phyloP scores from a whole-genome alignment of 30 jellyfish, hydroid and myxozoan genomes.

The Chrysaora quinquecirrha region DNA sequence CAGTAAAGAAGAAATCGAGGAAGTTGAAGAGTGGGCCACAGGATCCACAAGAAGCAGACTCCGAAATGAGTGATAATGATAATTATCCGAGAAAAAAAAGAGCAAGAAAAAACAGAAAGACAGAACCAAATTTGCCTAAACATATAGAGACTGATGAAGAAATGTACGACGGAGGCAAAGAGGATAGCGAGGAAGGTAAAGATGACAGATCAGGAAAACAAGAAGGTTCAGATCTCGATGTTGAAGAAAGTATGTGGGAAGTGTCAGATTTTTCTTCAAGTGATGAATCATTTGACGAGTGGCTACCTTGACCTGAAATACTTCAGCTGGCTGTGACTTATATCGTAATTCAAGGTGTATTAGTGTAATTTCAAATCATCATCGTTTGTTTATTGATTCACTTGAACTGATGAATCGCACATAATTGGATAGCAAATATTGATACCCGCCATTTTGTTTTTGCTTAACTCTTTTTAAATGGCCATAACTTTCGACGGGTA shows the following conservation, averaged over 20 bases:
- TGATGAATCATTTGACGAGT: neutral
- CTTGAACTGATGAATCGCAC: no score
- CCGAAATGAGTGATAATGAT: constrained; percentile 20
- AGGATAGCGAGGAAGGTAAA: neutral
- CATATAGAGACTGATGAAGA: constrained; percentile 7
- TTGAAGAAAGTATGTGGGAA: constrained; percentile 16
- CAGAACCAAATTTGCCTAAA: neutral
- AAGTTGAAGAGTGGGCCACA: no score
- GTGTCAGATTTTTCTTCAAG: no score
- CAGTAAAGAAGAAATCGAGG: constrained; percentile 4
- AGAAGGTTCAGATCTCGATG: neutral
- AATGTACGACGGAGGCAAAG: constrained; percentile 3
- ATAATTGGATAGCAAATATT: no score
- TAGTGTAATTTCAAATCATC: no score
- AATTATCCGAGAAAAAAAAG: neutral
- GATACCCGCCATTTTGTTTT: no score
- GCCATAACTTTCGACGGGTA: no score
- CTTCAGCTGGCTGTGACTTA: no score
- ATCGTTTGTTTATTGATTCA: no score
- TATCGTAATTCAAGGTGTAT: no score
- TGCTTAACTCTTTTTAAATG: no score
- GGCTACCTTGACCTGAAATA: neutral
- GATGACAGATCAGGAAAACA: constrained; percentile 15
- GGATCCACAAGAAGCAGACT: no score
- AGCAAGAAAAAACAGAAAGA: neutral